Evolutionary conservation across 2,888 invertebrate species (phyloP).

Genomic region (Charanyca ferruginea): DNA sequence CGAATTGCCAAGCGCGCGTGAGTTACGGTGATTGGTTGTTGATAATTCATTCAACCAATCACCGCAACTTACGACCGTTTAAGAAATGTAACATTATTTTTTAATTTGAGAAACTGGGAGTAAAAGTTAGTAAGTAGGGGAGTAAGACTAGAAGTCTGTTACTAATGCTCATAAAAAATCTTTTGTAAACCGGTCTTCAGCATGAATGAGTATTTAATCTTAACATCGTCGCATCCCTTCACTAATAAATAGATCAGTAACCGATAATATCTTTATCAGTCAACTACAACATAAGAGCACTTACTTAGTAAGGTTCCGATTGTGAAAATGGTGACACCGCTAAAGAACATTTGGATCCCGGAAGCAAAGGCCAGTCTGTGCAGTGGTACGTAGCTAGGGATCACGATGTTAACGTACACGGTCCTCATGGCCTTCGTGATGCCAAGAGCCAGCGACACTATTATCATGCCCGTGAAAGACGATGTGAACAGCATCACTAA

Average conservation of each 20-base stretch:
- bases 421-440: conserved; percentile 93
- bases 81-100: too few species aligned
- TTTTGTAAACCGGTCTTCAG: neutral
- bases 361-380: conserved; percentile 93
- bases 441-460: conserved; percentile 92
- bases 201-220: neutral
- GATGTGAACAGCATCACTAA: conserved; percentile 87
- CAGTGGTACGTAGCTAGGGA: conserved; percentile 93
- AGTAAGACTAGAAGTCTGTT: too few species aligned
- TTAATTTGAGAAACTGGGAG: too few species aligned
- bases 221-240: neutral
- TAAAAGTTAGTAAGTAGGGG: too few species aligned
- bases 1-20: too few species aligned
- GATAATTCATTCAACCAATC: too few species aligned
- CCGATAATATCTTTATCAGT: conserved; percentile 36
- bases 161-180: too few species aligned
- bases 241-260: neutral
- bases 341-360: conserved; percentile 93
- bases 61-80: too few species aligned
- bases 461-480: conserved; percentile 82
- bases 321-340: conserved; percentile 91
- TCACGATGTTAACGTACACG: conserved; percentile 93
- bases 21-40: too few species aligned
- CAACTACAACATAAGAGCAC: conserved; percentile 25
- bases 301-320: conserved; percentile 93